Evolutionary conservation across 2,888 invertebrate genomes (phyloP), one percentile per base, ranked within the genome.

Genomic region (Netelia inedita): DNA sequence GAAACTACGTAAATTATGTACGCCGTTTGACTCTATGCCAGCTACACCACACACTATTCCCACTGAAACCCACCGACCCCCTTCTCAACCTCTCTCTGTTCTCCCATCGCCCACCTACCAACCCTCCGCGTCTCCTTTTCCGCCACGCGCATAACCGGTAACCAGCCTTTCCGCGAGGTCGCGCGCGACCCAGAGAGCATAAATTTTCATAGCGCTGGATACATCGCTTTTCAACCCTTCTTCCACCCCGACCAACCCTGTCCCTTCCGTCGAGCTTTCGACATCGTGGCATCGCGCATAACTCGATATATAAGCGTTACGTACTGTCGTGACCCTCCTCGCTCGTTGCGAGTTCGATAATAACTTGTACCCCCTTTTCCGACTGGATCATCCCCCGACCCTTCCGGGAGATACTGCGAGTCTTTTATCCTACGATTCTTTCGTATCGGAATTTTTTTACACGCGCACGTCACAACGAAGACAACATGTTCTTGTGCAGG

Each of bases 21-120:
- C 90, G 91, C 90, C 88, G 91, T 92, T 93, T 93, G 92, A 93
- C 91, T 92, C 89, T 86, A 87, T 91, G 92, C 92, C 93, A 92
- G 90, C 89, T 89, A 89, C 89, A 89, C 89, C 90, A 86, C 89
- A 82, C 89, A 87, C 88, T 88, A 85, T 76, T 88, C 87, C 86
- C 88, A 88, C 86, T 83, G 0, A 28, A 2, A 2, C 86, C 87
- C 83, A 86, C 88, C n/a, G n/a, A n/a, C 84, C 76, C 84, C 79
- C 76, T 81, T 16, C n/a, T 11, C 23, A 2, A 46, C 16, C 81
- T 74, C 65, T 66, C 71, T 59, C 59, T 19, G 19, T 61, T 85
- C 72, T 79, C 16, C 19, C 2, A 3, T n/a, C 55, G 1, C 14
- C 8, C 55, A 14, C 0, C 19, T n/a, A 19, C 19, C 63, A 8